These are phyloP conservation scores for Rhagoletis pomonella DNA, from an alignment of 1,140 invertebrate genomes.

Conservation along the genomic window DNA sequence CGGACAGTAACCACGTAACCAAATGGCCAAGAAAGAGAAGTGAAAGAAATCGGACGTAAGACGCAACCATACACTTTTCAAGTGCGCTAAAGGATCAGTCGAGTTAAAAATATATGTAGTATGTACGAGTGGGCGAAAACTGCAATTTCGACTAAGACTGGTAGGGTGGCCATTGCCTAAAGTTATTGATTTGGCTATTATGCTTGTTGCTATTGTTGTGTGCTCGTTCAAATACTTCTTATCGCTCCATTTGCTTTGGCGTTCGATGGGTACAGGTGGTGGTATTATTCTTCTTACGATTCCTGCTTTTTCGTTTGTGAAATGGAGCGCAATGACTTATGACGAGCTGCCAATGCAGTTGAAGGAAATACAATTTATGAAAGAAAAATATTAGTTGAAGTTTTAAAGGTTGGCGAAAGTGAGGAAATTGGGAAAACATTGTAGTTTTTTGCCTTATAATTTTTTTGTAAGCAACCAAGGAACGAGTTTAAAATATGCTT, in stretches of 20 bases:
- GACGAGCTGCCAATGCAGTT: conserved; percentile 18
- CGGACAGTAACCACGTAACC: neutral
- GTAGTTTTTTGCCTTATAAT: neutral
- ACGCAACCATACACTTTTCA: neutral
- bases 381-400: neutral
- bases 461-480: neutral
- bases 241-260: conserved; percentile 23
- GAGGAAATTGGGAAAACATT: neutral
- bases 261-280: neutral
- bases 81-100: neutral
- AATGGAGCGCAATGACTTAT: conserved; percentile 50
- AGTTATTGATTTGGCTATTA: conserved; percentile 4
- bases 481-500: no score
- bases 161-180: neutral
- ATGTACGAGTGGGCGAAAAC: neutral
- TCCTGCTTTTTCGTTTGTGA: conserved; percentile 23
- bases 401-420: neutral
- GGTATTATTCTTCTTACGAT: neutral
- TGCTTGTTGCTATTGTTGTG: conserved; percentile 34
- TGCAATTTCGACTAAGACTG: neutral
- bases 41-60: neutral
- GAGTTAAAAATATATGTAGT: no score
- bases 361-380: conserved; percentile 29
- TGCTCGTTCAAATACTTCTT: neutral
- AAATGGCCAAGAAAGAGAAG: neutral